Conservation (phyloP, 2,888 invertebrate genomes). For the Tetranychus truncatus region DNA sequence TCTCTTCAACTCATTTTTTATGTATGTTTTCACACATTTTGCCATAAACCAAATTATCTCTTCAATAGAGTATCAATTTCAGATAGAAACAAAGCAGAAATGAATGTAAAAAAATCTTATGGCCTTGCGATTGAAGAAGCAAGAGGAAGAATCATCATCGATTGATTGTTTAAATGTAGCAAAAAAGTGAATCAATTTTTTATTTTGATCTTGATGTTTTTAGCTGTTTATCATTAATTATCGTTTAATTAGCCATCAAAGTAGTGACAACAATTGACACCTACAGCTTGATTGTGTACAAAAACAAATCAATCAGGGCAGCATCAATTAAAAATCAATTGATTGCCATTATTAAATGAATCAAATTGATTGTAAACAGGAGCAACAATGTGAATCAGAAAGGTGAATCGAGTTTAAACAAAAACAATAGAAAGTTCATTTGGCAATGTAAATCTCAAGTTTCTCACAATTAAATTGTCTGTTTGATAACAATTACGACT, state of each 20-base stretch:
- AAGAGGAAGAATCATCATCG: background rate
- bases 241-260: background rate
- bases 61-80: background rate
- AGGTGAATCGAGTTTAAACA: no score
- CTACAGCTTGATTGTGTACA: no score
- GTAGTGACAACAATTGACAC: background rate
- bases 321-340: no score
- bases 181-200: background rate
- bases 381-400: no score
- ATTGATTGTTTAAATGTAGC: background rate
- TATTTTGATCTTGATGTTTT: constrained; percentile 1
- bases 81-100: background rate
- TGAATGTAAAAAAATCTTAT: background rate
- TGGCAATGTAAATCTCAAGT: no score
- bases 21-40: background rate
- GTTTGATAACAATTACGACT: no score
- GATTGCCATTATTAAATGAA: no score
- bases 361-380: no score
- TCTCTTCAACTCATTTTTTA: background rate
- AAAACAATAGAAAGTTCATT: no score
- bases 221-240: background rate
- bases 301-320: no score
- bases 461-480: no score
- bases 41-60: background rate
- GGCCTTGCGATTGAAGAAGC: background rate